A percentile compares a stretch with the other conserved stretches of the same genome.
These are phyloP conservation scores for Trisateles emortualis DNA, from an alignment of 2,888 invertebrate species.

Conservation along the genomic window DNA sequence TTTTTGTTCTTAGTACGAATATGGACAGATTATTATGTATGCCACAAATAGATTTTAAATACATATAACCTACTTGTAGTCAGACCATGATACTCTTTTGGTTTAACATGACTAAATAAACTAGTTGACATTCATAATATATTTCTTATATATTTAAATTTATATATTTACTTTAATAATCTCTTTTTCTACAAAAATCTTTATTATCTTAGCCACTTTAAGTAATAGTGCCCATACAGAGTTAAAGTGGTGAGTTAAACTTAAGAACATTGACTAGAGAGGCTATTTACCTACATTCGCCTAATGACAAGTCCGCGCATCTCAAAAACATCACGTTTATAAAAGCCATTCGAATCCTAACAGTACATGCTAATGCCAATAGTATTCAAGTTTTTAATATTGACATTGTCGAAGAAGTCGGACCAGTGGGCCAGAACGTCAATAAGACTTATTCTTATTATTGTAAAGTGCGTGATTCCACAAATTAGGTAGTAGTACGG, in stretches of 20 bases:
- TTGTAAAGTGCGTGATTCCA: slow-evolving; percentile 11
- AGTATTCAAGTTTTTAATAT: slow-evolving; percentile 39
- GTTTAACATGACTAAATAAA: too few species aligned
- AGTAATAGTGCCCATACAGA: slow-evolving; percentile 20
- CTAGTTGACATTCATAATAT: too few species aligned
- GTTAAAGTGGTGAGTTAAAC: slow-evolving; percentile 20
- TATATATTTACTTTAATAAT: too few species aligned
- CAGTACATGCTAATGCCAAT: slow-evolving; percentile 41
- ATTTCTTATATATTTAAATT: too few species aligned
- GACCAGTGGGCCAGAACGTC: slow-evolving; percentile 9
- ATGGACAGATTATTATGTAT: too few species aligned
- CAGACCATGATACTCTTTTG: too few species aligned
- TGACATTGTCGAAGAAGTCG: slow-evolving; percentile 34
- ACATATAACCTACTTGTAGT: too few species aligned
- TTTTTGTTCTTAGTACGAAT: too few species aligned
- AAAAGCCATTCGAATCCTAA: slow-evolving; percentile 38
- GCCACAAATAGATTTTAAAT: too few species aligned
- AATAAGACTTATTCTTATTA: slow-evolving; percentile 10
- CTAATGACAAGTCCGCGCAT: slow-evolving; percentile 37
- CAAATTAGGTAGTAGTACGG: slow-evolving; percentile 12
- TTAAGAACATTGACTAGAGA: slow-evolving; percentile 28
- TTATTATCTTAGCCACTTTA: slow-evolving; percentile 23
- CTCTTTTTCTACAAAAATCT: slow-evolving; percentile 9
- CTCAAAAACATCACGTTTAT: slow-evolving; percentile 35
- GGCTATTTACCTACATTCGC: slow-evolving; percentile 39